Base-by-base conservation (phyloP, 2,888 invertebrate genomes). In the Trichopria drosophilae region DNA sequence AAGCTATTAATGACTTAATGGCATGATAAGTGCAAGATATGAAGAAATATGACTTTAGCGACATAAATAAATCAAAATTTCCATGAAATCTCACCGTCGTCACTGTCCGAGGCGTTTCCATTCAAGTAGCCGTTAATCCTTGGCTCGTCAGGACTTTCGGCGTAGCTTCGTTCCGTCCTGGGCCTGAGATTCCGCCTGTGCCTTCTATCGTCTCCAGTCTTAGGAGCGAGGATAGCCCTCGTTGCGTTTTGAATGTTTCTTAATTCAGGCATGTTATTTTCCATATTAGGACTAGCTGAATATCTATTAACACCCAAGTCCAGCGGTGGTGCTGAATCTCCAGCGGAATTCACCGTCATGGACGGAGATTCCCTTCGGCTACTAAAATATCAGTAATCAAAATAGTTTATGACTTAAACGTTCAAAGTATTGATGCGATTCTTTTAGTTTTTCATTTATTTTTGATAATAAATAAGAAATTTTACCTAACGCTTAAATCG, bases 401-500 rank as follows among this genome's bases (percentile, higher is more conserved):
- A n/a, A n/a, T n/a, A n/a, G n/a, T n/a, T n/a, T n/a, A n/a, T n/a
- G n/a, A n/a, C n/a, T n/a, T n/a, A n/a, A n/a, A n/a, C n/a, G n/a
- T n/a, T n/a, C n/a, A n/a, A n/a, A n/a, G n/a, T n/a, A n/a, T n/a
- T n/a, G n/a, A n/a, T n/a, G n/a, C n/a, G n/a, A n/a, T n/a, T n/a
- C n/a, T n/a, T n/a, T n/a, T n/a, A n/a, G n/a, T n/a, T n/a, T n/a
- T n/a, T n/a, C n/a, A n/a, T n/a, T n/a, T n/a, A n/a, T 35, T 35
- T 37, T 6, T 19, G 32, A 42, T 37, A 43, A 18, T 45, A 20
- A 22, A 39, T 23, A 23, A 28, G 28, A 51, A 44, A 50, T 66
- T 76, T 81, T 79, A 89, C 88, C 87, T 84, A 72, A 91, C 83
- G 78, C 91, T 92, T 68, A 93, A 82, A 82, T 93, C 92, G 68